phyloP scores from a whole-genome alignment of 2,888 invertebrate species.

The Galeopsomyia nigrocyanea region DNA sequence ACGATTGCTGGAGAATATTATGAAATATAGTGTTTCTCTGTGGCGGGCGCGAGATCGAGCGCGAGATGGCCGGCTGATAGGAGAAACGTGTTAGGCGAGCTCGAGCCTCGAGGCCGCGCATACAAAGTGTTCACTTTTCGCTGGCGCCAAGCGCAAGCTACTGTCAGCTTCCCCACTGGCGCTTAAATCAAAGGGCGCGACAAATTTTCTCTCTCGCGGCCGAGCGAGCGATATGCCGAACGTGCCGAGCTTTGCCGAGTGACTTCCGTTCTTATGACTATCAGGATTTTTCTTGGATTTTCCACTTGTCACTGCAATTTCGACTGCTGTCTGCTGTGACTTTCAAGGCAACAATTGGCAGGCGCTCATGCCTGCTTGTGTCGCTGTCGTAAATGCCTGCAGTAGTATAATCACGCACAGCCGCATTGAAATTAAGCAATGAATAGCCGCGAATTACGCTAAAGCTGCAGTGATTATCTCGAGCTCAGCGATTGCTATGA shows the following conservation, averaged over 20 bases:
- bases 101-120: conserved; percentile 53
- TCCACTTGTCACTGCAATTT: too few relatives aligned
- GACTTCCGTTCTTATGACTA: background rate
- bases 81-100: conserved; percentile 58
- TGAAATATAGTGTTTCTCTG: conserved; percentile 48
- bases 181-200: conserved; percentile 39
- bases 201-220: conserved; percentile 8
- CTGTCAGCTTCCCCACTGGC: conserved; percentile 16
- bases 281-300: too few relatives aligned
- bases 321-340: background rate
- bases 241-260: conserved; percentile 6
- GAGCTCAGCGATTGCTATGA: too few relatives aligned
- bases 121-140: conserved; percentile 54
- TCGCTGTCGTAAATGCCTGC: too few relatives aligned
- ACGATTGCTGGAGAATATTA: conserved; percentile 41
- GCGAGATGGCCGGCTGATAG: conserved; percentile 57
- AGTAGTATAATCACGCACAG: too few relatives aligned
- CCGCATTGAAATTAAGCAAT: too few relatives aligned
- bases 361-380: too few relatives aligned
- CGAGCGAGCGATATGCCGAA: conserved; percentile 9
- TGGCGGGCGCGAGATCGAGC: conserved; percentile 41
- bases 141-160: background rate
- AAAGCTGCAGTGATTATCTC: too few relatives aligned
- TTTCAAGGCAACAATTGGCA: too few relatives aligned
- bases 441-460: too few relatives aligned